Conservation (phyloP, 2,113 vertebrate species). For the Sorex araneus region DNA sequence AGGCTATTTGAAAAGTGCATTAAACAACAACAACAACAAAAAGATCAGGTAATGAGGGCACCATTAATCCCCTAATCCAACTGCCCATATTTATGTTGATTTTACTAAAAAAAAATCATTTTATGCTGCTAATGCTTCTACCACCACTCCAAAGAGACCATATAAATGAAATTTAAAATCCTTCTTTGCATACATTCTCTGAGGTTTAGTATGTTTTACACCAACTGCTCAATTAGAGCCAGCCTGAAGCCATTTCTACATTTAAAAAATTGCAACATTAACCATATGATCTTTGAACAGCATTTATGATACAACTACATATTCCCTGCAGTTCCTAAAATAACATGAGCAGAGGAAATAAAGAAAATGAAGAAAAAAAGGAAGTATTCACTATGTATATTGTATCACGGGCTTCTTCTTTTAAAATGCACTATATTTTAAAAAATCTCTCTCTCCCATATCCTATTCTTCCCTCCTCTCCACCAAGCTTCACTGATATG, state of each 20-base stretch:
- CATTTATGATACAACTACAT: slow-evolving; percentile 64
- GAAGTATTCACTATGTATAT: background rate
- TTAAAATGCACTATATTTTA: background rate
- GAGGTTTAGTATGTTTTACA: slow-evolving; percentile 57
- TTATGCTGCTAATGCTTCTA: slow-evolving; percentile 56
- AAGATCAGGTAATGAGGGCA: slow-evolving; percentile 60
- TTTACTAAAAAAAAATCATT: slow-evolving; percentile 30
- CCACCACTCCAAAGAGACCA: slow-evolving; percentile 45
- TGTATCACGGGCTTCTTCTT: background rate
- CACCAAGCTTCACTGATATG: background rate
- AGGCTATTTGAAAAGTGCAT: slow-evolving; percentile 71
- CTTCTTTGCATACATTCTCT: slow-evolving; percentile 59
- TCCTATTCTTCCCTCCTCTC: background rate
- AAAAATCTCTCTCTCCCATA: background rate
- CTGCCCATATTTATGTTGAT: slow-evolving; percentile 75
- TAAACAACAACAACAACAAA: slow-evolving; percentile 38
- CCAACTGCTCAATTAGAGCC: slow-evolving; percentile 65
- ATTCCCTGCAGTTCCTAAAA: slow-evolving; percentile 58
- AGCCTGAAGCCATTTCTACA: slow-evolving; percentile 69
- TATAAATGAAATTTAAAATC: slow-evolving; percentile 45
- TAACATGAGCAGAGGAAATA: slow-evolving; percentile 40
- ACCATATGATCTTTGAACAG: slow-evolving; percentile 70
- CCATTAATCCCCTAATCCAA: slow-evolving; percentile 78
- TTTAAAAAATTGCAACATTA: slow-evolving; percentile 74
- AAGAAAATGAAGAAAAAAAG: slow-evolving; percentile 56